Evolutionary conservation across 2,888 invertebrate species (phyloP), one percentile per base, ranked within the genome.

Genomic region (Trileptium ribeirensis): DNA sequence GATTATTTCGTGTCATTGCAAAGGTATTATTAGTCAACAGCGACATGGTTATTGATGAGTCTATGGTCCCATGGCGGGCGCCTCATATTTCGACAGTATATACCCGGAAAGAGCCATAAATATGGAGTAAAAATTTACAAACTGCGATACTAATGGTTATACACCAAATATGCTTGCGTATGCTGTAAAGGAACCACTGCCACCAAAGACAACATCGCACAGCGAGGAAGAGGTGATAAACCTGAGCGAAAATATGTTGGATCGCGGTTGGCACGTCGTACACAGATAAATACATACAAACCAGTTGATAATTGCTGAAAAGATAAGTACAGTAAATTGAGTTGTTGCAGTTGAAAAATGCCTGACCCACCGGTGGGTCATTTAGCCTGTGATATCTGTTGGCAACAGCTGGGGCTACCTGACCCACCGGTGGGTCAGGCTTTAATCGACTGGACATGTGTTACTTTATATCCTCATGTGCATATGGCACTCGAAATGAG

Each of bases 61-160:
- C 70, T 36, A 70, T 70, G 70, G 36, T 70, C 36, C 70, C 70
- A 15, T 70, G 70, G 70, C 15, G 70, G 70, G 8, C 70, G 70
- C 29, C 36, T 70, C 33, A n/a, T 70, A 8, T 70, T 70, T 70
- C 70, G n/a, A n/a, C n/a, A n/a, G n/a, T n/a, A n/a, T n/a, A n/a
- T n/a, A n/a, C n/a, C n/a, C n/a, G n/a, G n/a, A n/a, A n/a, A n/a
- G n/a, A n/a, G n/a, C n/a, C n/a, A n/a, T n/a, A n/a, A n/a, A n/a
- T n/a, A n/a, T n/a, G 70, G 70, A 19, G 31, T 70, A n/a, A 70
- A 70, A 36, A 8, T 70, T 8, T 70, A 70, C 36, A 70, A 70
- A 29, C 8, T 70, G 70, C 70, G 36, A 70, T 70, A 31, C 70
- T 8, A 8, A 8, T 19, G 70, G 70, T 15, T 70, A 70, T n/a